Evolutionary conservation across 1,140 invertebrate species (phyloP), one percentile per base, ranked within the genome.

Genomic region (Harpegnathos saltator): DNA sequence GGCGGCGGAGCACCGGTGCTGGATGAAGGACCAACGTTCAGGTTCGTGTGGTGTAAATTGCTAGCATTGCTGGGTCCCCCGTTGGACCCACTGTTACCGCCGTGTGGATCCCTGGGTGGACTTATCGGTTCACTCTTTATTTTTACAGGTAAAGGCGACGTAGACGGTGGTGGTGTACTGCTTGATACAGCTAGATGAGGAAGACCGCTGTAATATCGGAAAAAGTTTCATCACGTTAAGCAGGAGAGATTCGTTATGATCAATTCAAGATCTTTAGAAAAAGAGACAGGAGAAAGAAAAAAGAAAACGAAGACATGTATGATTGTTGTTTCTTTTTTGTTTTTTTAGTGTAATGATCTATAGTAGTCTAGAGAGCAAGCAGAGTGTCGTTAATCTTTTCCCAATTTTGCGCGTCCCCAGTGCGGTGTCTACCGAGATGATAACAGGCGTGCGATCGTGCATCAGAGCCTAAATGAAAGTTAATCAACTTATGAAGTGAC

Each of bases 111-210:
- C 75, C 97, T 94, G 4, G 98, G 98, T 77, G 98, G 98, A 89
- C 98, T 98, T 91, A 98, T 98, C 17, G 98, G 98, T 94, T 99
- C 98, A 89, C 97, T 98, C 94, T 99, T 99, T 91, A 99, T 98
- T 94, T 98, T 98, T 71, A 99, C 96, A 83, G 97, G 96, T 89
- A 97, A 94, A 11, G 97, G 97, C 85, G 97, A 98, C 80, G 97
- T 96, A 56, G 97, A 97, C 52, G 95, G 95, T 22, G 96, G 97
- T 17, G 97, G 97, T 86, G 97, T 97, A 90, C 97, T 98, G 92
- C 97, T 97, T 77, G 97, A 98, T 73, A 97, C 97, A 85, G 96
- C 95, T 91, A 98, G 94, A 90, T 97, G 97, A 86, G 97, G 96
- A 93, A 97, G 95, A 94, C 97, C 96, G 94, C 95, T 96, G 92